A percentile compares a stretch with the other conserved stretches of the same genome.
Evolutionary conservation across 2,888 invertebrate genomes (phyloP).

Genomic region (Macrosoma leucophasiata): DNA sequence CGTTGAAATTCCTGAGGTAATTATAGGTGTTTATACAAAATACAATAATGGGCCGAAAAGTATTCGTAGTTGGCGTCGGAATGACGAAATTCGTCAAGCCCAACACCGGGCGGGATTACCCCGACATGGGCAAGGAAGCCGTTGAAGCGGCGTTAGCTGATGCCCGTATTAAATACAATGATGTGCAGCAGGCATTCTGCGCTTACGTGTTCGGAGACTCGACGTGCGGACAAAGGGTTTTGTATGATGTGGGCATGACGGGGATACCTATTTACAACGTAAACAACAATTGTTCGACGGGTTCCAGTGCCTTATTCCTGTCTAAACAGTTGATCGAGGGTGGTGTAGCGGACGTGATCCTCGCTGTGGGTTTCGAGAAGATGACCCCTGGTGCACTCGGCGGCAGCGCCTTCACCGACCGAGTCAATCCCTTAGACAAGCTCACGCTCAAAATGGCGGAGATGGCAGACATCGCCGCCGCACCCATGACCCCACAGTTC

Average conservation of each 20-base stretch:
- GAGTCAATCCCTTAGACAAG: slow-evolving; percentile 92
- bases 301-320: slow-evolving; percentile 92
- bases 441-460: slow-evolving; percentile 92
- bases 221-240: slow-evolving; percentile 94
- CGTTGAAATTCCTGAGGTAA: too few relatives aligned
- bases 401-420: slow-evolving; percentile 83
- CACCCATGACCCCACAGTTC: slow-evolving; percentile 94
- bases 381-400: slow-evolving; percentile 95
- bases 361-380: slow-evolving; percentile 98
- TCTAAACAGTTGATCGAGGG: slow-evolving; percentile 95
- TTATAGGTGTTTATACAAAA: too few relatives aligned
- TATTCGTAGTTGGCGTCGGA: slow-evolving; percentile 95
- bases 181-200: slow-evolving; percentile 91
- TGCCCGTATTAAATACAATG: slow-evolving; percentile 83
- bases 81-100: slow-evolving; percentile 99
- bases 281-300: slow-evolving; percentile 99
- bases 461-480: slow-evolving; percentile 84
- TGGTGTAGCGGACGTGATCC: slow-evolving; percentile 88
- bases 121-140: slow-evolving; percentile 95
- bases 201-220: slow-evolving; percentile 98
- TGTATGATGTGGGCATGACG: slow-evolving; percentile 96
- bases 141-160: slow-evolving; percentile 91
- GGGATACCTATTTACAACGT: slow-evolving; percentile 99
- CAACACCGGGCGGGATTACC: slow-evolving; percentile 92
- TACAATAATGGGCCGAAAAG: slow-evolving; percentile 72